Conservation (phyloP, 2,797 vertebrate species). For the Dendrocincla fuliginosa region DNA sequence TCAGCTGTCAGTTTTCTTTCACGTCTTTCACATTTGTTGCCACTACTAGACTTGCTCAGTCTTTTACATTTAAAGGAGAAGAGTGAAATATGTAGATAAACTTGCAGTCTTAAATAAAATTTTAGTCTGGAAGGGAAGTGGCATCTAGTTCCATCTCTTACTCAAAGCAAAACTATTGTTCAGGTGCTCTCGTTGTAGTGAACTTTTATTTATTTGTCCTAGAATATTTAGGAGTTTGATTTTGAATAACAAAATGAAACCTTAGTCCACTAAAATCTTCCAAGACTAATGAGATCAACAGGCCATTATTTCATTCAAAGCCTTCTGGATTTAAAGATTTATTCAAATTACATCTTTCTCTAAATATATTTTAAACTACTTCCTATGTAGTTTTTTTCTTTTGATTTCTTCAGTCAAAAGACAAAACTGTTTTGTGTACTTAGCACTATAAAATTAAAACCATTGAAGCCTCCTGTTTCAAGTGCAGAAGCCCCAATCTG, state of each 20-base stretch:
- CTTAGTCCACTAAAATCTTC: neutral
- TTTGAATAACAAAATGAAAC: neutral
- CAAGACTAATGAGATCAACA: neutral
- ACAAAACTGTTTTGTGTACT: neutral
- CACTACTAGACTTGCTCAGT: neutral
- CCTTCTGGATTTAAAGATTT: neutral
- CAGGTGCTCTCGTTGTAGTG: neutral
- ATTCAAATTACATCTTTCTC: neutral
- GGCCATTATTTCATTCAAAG: neutral
- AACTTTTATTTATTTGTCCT: neutral
- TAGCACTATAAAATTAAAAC: neutral
- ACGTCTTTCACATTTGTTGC: neutral
- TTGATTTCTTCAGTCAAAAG: neutral
- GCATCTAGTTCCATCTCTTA: neutral
- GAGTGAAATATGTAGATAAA: neutral
- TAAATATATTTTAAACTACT: neutral
- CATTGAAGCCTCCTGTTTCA: neutral
- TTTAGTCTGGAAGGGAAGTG: neutral
- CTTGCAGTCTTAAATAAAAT: neutral
- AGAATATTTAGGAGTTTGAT: neutral
- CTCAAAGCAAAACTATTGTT: neutral
- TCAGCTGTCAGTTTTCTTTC: neutral
- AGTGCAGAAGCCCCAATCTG: neutral
- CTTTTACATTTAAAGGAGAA: neutral
- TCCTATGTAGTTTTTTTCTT: neutral